phyloP scores from a whole-genome alignment of 2,797 vertebrate species.

The Arremon aurantiirostris region DNA sequence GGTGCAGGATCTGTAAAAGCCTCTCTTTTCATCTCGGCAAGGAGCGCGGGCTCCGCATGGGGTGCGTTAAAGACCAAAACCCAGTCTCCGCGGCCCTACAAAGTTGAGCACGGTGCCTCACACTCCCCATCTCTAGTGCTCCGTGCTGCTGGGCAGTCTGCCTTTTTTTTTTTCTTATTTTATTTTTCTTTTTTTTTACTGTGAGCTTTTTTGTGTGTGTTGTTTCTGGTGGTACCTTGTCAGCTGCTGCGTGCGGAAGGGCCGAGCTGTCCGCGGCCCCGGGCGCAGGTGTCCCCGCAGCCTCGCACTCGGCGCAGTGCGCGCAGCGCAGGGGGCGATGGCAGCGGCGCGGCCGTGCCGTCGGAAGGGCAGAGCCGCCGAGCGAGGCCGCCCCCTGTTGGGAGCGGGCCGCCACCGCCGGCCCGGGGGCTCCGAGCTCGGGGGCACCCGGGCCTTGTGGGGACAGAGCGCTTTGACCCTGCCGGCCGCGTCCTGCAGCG shows the following conservation, averaged over 20 bases:
- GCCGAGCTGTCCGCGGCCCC: background rate
- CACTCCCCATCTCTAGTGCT: background rate
- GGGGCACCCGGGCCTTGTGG: background rate
- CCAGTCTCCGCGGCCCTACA: constrained; percentile 7
- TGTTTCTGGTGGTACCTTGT: background rate
- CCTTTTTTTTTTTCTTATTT: too few species aligned
- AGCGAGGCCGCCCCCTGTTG: constrained; percentile 62
- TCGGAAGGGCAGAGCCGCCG: background rate
- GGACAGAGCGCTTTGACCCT: background rate
- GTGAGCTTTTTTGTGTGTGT: background rate
- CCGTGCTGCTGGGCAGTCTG: background rate
- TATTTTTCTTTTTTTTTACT: background rate
- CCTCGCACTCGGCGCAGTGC: background rate
- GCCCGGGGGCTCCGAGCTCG: background rate
- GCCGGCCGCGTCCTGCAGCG: accelerated
- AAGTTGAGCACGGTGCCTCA: background rate
- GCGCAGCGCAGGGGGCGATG: background rate
- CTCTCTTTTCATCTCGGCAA: constrained; percentile 32
- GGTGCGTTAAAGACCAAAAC: constrained; percentile 11
- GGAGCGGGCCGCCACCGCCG: background rate
- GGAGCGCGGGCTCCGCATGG: constrained; percentile 20
- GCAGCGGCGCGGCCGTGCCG: background rate
- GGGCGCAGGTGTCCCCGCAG: constrained; percentile 13
- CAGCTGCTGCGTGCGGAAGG: background rate
- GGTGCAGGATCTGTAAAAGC: constrained; percentile 42